phyloP scores from a whole-genome alignment of 64 coral and sea anemone species.

The Cladopsammia gracilis region DNA sequence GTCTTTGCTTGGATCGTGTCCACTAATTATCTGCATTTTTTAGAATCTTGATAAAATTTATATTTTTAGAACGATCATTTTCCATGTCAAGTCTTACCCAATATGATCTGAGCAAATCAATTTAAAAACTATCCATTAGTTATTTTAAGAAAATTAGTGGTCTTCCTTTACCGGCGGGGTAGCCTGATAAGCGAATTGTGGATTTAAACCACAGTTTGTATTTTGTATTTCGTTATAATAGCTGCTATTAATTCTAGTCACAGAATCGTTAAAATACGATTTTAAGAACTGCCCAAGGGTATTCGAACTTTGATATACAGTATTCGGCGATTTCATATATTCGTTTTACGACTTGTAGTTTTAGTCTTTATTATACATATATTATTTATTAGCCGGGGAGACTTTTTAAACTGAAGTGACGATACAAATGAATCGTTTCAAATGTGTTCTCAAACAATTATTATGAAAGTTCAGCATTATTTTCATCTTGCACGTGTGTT shows the following conservation, averaged over 20 bases:
- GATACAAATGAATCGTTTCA: too few relatives aligned
- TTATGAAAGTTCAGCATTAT: too few relatives aligned
- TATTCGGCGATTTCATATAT: too few relatives aligned
- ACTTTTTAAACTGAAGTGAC: too few relatives aligned
- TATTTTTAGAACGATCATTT: background rate
- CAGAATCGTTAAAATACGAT: background rate
- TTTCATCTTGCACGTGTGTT: background rate
- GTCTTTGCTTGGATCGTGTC: background rate
- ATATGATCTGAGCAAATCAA: background rate
- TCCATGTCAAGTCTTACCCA: background rate
- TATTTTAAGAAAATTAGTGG: slow-evolving; percentile 17
- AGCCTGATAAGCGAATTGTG: background rate
- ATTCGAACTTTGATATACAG: background rate
- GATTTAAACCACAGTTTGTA: background rate
- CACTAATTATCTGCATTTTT: background rate
- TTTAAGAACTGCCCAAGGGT: background rate
- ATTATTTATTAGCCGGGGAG: too few relatives aligned
- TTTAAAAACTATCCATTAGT: background rate
- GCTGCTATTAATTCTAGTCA: background rate
- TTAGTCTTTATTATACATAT: too few relatives aligned
- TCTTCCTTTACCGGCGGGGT: background rate
- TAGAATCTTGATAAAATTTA: background rate
- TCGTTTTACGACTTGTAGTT: too few relatives aligned
- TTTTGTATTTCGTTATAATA: background rate
- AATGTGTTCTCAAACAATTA: too few relatives aligned